A percentile compares a stretch with the other conserved stretches of the same genome.
These are phyloP conservation scores for Calliphora vomitoria DNA, from an alignment of 2,888 invertebrate species.

Conservation along the genomic window DNA sequence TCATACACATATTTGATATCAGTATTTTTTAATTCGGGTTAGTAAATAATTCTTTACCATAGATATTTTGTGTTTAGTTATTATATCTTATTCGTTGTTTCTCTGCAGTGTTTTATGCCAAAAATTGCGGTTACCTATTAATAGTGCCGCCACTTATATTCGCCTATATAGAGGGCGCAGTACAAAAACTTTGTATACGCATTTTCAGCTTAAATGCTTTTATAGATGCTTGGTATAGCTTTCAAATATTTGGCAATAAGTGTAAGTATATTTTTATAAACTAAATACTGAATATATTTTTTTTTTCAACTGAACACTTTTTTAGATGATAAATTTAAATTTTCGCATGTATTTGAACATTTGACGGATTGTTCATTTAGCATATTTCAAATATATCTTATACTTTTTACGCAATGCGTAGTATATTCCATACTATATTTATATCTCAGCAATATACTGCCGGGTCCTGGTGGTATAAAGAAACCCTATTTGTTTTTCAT, in stretches of 20 bases:
- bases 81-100: neutral
- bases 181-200: slow-evolving; percentile 76
- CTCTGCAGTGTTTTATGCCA: slow-evolving; percentile 82
- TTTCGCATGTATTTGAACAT: slow-evolving; percentile 77
- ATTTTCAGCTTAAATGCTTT: slow-evolving; percentile 81
- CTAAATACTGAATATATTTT: neutral
- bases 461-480: slow-evolving; percentile 89
- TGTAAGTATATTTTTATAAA: slow-evolving; percentile 77
- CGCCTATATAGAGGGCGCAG: slow-evolving; percentile 77
- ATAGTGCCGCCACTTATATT: slow-evolving; percentile 81
- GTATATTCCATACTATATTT: slow-evolving; percentile 81
- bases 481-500: slow-evolving; percentile 88
- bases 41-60: slow-evolving; percentile 20
- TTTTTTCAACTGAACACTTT: neutral
- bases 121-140: slow-evolving; percentile 82
- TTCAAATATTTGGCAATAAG: slow-evolving; percentile 83
- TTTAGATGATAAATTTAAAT: slow-evolving; percentile 79
- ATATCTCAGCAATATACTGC: slow-evolving; percentile 84
- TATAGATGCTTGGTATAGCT: slow-evolving; percentile 80
- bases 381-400: slow-evolving; percentile 78
- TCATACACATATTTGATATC: slow-evolving; percentile 83
- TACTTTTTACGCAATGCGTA: slow-evolving; percentile 79
- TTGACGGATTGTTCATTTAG: slow-evolving; percentile 79
- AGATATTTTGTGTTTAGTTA: neutral
- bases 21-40: slow-evolving; percentile 83